A percentile compares a stretch with the other conserved stretches of the same genome.
phyloP scores from a whole-genome alignment of 2,797 vertebrate genomes.

The Cryptoblepharus egeriae region DNA sequence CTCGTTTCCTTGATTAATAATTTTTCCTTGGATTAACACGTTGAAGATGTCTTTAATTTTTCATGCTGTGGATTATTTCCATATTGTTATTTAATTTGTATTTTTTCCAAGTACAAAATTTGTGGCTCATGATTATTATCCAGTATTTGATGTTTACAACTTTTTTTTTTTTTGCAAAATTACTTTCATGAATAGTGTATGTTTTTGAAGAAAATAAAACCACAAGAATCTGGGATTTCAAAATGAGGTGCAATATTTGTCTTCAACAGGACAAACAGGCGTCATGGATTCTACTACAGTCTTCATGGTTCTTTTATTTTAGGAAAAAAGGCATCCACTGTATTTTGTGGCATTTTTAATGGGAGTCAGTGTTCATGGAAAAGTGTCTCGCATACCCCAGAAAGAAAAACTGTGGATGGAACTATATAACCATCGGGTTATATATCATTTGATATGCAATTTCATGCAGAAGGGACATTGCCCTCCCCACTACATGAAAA shows the following conservation, averaged over 20 bases:
- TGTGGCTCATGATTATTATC: constrained; percentile 21
- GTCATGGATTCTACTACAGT: constrained; percentile 19
- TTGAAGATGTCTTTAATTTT: constrained; percentile 20
- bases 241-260: constrained; percentile 7
- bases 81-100: constrained; percentile 3
- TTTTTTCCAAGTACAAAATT: constrained; percentile 32
- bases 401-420: not conserved
- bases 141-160: not conserved
- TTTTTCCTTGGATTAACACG: constrained; percentile 40
- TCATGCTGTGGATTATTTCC: constrained; percentile 24
- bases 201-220: constrained; percentile 4
- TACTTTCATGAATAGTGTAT: constrained; percentile 28
- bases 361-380: constrained; percentile 29
- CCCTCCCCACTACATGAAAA: no score
- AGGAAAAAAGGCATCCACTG: not conserved
- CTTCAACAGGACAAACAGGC: constrained; percentile 29
- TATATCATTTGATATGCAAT: no score
- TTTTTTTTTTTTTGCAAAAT: constrained; percentile 3
- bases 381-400: constrained; percentile 23
- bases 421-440: no score
- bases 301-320: constrained; percentile 1
- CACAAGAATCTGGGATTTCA: constrained; percentile 5
- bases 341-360: constrained; percentile 49
- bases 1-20: not conserved
- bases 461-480: no score